phyloP scores from a whole-genome alignment of 2,113 vertebrate species.

The Varanus komodoensis region DNA sequence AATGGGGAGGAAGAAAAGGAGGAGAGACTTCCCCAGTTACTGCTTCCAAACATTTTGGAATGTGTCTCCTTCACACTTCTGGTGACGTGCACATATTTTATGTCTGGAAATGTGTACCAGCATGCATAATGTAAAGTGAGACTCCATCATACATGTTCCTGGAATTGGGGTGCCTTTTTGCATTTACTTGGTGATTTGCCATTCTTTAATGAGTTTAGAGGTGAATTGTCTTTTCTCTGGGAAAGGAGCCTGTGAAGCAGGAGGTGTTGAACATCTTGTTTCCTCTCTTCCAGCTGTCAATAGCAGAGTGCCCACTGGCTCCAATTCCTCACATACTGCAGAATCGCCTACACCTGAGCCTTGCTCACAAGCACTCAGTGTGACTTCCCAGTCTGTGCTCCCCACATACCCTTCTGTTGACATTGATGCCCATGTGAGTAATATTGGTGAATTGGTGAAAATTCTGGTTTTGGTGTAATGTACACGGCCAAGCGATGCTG shows the following conservation, averaged over 20 bases:
- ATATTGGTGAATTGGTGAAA: background rate
- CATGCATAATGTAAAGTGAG: background rate
- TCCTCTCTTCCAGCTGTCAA: constrained; percentile 89
- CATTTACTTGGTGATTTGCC: background rate
- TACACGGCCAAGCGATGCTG: background rate
- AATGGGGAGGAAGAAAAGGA: background rate
- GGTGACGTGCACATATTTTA: background rate
- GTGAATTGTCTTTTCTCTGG: background rate
- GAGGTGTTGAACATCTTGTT: background rate
- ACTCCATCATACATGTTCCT: background rate
- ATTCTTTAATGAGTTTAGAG: background rate
- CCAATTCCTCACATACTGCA: constrained; percentile 81
- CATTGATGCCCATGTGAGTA: constrained; percentile 97
- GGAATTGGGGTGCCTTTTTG: background rate
- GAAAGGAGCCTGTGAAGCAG: background rate
- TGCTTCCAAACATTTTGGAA: background rate
- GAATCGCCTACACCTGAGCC: constrained; percentile 87
- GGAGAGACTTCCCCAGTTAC: background rate
- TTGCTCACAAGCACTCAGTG: constrained; percentile 83
- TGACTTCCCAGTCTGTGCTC: constrained; percentile 87
- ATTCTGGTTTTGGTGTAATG: constrained; percentile 2
- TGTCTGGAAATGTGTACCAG: background rate
- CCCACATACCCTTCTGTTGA: constrained; percentile 95
- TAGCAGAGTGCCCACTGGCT: constrained; percentile 89
- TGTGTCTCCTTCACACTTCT: background rate